phyloP scores from a whole-genome alignment of 2,888 invertebrate genomes.

The Octodonta nipae region DNA sequence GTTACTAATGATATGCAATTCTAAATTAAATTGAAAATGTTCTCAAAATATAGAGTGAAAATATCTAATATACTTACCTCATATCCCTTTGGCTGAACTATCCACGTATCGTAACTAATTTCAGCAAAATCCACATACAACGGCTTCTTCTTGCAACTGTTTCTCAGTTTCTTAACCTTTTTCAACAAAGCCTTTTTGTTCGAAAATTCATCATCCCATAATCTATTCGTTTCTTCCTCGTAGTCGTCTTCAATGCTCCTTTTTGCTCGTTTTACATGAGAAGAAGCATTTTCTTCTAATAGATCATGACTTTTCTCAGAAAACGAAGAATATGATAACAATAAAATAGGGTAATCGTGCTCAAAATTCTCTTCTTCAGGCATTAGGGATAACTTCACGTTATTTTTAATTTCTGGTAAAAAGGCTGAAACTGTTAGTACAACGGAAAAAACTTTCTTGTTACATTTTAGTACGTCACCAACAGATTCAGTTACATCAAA shows the following conservation, averaged over 20 bases:
- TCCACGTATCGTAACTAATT: slow-evolving; percentile 44
- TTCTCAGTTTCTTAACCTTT: slow-evolving; percentile 24
- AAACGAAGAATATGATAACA: slow-evolving; percentile 27
- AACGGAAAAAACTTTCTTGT: slow-evolving; percentile 22
- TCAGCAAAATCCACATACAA: slow-evolving; percentile 43
- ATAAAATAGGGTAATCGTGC: slow-evolving; percentile 32
- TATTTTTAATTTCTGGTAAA: slow-evolving; percentile 17
- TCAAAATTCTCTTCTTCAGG: slow-evolving; percentile 27
- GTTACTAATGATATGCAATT: too few species aligned
- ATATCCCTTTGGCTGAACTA: slow-evolving; percentile 43
- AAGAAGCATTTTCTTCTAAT: slow-evolving; percentile 5
- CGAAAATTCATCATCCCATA: slow-evolving; percentile 30
- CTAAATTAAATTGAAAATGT: too few species aligned
- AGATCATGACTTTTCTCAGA: too few species aligned
- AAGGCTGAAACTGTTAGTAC: slow-evolving; percentile 24
- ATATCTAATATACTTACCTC: slow-evolving; percentile 27
- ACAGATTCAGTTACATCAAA: slow-evolving; percentile 30
- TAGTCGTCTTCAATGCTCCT: slow-evolving; percentile 28
- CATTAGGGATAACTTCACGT: slow-evolving; percentile 28
- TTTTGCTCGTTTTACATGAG: slow-evolving; percentile 7
- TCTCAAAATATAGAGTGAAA: too few species aligned
- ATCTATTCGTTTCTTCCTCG: slow-evolving; percentile 32
- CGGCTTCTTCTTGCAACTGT: slow-evolving; percentile 37
- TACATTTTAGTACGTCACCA: slow-evolving; percentile 16
- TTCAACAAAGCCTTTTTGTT: slow-evolving; percentile 18